phyloP scores from a whole-genome alignment of 1,140 invertebrate genomes.

The Aporrectodea caliginosa region DNA sequence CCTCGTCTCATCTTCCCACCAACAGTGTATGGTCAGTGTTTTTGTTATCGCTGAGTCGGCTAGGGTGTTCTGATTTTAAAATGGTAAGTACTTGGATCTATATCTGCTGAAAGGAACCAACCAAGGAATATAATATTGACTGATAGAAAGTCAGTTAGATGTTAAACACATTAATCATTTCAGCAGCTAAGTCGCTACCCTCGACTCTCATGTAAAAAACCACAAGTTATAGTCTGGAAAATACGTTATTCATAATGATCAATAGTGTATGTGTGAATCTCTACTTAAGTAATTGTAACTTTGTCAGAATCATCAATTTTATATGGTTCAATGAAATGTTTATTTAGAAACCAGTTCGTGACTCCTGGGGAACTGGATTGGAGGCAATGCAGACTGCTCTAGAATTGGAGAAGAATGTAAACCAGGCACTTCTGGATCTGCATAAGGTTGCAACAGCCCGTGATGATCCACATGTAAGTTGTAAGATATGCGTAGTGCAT shows the following conservation, averaged over 20 bases:
- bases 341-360: slow-evolving; percentile 60
- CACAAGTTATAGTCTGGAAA: not conserved
- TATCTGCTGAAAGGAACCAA: too few relatives aligned
- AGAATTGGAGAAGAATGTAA: slow-evolving; percentile 73
- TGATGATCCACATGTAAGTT: slow-evolving; percentile 59
- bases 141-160: too few relatives aligned
- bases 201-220: not conserved
- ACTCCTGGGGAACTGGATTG: slow-evolving; percentile 64
- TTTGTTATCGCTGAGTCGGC: too few relatives aligned
- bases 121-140: too few relatives aligned
- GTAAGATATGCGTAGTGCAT: not conserved
- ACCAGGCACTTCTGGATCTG: slow-evolving; percentile 68
- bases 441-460: slow-evolving; percentile 66
- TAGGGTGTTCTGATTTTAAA: too few relatives aligned
- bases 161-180: too few relatives aligned
- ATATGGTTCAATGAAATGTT: not conserved
- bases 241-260: not conserved
- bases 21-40: too few relatives aligned
- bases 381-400: slow-evolving; percentile 71
- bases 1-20: too few relatives aligned
- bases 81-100: too few relatives aligned
- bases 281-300: not conserved
- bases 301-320: not conserved
- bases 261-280: not conserved
- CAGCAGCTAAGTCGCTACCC: too few relatives aligned